A percentile compares a stretch with the other conserved stretches of the same genome.
Conservation (phyloP, 2,113 vertebrate species). For the Engystomops pustulosus region DNA sequence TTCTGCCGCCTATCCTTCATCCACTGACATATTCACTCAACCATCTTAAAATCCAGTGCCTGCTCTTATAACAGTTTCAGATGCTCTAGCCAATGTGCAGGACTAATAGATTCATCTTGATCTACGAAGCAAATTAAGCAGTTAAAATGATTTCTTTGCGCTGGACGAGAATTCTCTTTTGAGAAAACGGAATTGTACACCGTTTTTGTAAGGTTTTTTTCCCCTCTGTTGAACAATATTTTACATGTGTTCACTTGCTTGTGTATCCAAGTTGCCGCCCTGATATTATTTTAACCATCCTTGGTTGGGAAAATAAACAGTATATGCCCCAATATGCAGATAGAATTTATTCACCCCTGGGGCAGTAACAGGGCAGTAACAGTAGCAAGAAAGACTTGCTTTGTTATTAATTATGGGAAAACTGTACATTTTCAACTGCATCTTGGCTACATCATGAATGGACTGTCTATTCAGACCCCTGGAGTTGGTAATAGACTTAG, state of each 20-base stretch:
- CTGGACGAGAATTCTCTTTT: slow-evolving; percentile 12
- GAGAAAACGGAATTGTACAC: background rate
- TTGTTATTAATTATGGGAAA: too few relatives aligned
- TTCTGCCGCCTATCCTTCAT: slow-evolving; percentile 2
- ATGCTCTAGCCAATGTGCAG: slow-evolving; percentile 8
- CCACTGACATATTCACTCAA: background rate
- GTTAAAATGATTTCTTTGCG: background rate
- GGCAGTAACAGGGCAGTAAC: too few relatives aligned
- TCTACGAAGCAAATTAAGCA: background rate
- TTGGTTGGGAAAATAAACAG: slow-evolving; percentile 10
- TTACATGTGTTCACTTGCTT: slow-evolving; percentile 4
- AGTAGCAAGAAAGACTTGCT: too few relatives aligned
- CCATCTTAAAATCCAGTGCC: slow-evolving; percentile 12
- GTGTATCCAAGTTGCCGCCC: background rate
- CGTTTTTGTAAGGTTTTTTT: background rate
- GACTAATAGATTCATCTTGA: slow-evolving; percentile 11
- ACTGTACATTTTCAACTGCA: too few relatives aligned
- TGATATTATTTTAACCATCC: slow-evolving; percentile 6
- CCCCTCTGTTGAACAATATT: background rate
- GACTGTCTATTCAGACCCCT: too few relatives aligned
- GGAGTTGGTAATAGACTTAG: too few relatives aligned
- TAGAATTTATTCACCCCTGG: background rate
- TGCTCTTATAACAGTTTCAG: slow-evolving; percentile 11
- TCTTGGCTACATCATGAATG: too few relatives aligned
- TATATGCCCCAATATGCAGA: background rate